Evolutionary conservation across 2,888 invertebrate species (phyloP), one percentile per base, ranked within the genome.

Genomic region (Eupithecia tripunctaria): DNA sequence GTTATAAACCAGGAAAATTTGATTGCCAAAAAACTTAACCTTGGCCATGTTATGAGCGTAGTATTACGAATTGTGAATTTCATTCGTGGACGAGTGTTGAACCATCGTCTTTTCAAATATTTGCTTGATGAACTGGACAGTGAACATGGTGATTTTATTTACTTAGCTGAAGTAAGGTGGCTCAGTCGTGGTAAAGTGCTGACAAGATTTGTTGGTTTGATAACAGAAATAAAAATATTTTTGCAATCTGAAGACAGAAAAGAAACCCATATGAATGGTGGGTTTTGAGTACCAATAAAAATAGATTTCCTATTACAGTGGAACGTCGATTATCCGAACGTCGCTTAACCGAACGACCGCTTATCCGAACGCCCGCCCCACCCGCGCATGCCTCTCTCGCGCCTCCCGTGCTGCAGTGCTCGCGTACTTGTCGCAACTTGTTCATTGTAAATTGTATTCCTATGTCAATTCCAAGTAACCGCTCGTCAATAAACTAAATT

Each of bases 161-260:
- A 67, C 60, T 47, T 27, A 67, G 29, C 67, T 60, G 71, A 71
- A 71, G 67, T 67, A 29, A 59, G 71, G 60, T 71, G 67, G 67
- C 67, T 67, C 41, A 68, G 68, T 65, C 64, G 72, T 38, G 72
- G 68, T 65, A 65, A 65, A 65, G 68, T 72, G 47, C 65, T 70
- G 29, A 32, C 56, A 68, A 63, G 68, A 36, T 67, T 71, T 71
- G 56, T 71, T 63, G 56, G 56, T 56, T 72, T 72, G 72, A 72
- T 56, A n/a, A 72, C 36, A 64, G 68, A 72, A 72, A 69, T 72
- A 29, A 68, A 68, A 65, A 68, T 65, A 59, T 72, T 72, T 38
- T 65, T 71, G 67, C 38, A 32, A 68, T 59, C 66, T 64, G 56
- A 68, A 72, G 68, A 68, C 29, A 65, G 65, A n/a, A n/a, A n/a